Evolutionary conservation across 2,797 vertebrate genomes (phyloP).

Genomic region (Decapterus maruadsi): DNA sequence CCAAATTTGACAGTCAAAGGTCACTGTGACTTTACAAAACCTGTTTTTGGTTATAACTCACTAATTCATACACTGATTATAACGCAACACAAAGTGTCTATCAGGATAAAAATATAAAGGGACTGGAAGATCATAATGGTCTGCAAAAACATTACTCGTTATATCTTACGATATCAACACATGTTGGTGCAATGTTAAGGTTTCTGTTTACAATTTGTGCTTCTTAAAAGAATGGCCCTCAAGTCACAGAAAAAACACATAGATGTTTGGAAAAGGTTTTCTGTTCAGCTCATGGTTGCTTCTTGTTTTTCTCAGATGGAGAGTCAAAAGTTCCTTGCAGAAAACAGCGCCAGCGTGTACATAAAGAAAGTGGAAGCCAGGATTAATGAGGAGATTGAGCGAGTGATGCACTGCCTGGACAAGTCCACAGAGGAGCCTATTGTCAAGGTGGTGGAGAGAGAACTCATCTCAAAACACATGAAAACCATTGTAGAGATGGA

Average conservation of each 20-base stretch:
- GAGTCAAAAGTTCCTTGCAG: constrained; percentile 98
- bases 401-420: constrained; percentile 98
- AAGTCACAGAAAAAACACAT: background rate
- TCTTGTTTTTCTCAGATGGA: constrained; percentile 90
- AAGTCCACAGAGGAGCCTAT: constrained; percentile 98
- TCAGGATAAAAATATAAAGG: too few relatives aligned
- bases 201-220: background rate
- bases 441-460: constrained; percentile 96
- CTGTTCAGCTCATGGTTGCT: background rate
- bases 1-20: background rate
- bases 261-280: background rate
- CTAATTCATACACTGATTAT: too few relatives aligned
- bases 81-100: too few relatives aligned
- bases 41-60: too few relatives aligned
- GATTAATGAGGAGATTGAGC: constrained; percentile 98
- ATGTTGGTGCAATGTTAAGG: background rate
- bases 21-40: too few relatives aligned
- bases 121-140: background rate
- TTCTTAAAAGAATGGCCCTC: background rate
- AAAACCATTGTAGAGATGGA: constrained; percentile 99
- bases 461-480: constrained; percentile 99
- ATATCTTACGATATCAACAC: background rate
- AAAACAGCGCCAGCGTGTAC: constrained; percentile 98
- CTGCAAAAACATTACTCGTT: background rate
- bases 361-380: constrained; percentile 99